These are phyloP conservation scores for Macrotis lagotis DNA, from an alignment of 2,113 vertebrate species.

Conservation along the genomic window DNA sequence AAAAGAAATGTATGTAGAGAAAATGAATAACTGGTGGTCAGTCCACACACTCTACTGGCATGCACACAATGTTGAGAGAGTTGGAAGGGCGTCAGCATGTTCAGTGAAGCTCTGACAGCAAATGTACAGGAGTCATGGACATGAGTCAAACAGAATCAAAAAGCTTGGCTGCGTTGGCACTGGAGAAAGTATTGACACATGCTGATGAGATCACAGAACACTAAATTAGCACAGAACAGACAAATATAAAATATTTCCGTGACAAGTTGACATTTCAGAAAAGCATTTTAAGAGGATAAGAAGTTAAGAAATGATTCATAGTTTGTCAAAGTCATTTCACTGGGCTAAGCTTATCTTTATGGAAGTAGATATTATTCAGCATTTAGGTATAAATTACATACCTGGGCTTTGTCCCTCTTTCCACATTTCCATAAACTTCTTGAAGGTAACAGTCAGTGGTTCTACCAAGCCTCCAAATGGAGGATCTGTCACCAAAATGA, in stretches of 20 bases:
- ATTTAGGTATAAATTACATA: constrained; percentile 70
- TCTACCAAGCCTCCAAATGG: constrained; percentile 97
- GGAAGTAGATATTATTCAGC: constrained; percentile 30
- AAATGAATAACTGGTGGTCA: neutral
- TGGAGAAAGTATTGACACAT: neutral
- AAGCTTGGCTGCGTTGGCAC: neutral
- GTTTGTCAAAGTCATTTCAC: constrained; percentile 27
- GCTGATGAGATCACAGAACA: neutral
- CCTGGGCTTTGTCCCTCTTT: constrained; percentile 81
- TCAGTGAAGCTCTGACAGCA: neutral
- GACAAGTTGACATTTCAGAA: neutral
- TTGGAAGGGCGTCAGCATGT: neutral
- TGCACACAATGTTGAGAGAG: neutral
- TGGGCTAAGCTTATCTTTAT: constrained; percentile 12
- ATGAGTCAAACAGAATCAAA: neutral
- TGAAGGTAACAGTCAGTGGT: constrained; percentile 93
- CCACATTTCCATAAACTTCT: constrained; percentile 88
- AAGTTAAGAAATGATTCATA: neutral
- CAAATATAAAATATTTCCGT: neutral
- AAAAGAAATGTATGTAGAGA: neutral
- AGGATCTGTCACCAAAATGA: constrained; percentile 94
- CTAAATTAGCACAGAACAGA: neutral
- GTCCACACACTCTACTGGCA: neutral
- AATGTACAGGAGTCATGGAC: neutral
- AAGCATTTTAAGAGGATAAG: constrained; percentile 8